These are phyloP conservation scores for Leptopilina clavipes DNA, from an alignment of 1,140 invertebrate genomes.

Conservation along the genomic window DNA sequence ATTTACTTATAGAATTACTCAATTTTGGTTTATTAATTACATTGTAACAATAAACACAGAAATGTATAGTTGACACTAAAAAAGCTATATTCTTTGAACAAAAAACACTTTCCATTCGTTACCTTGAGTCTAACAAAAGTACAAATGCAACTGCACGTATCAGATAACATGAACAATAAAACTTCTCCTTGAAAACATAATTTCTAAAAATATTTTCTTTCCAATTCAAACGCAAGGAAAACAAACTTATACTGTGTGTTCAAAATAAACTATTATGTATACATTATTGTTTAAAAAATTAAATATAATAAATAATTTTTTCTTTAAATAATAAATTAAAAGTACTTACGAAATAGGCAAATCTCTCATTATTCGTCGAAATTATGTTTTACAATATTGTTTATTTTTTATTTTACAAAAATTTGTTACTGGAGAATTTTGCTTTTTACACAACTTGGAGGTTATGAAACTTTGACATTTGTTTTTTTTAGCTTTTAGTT, in stretches of 20 bases:
- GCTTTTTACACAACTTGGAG: background rate
- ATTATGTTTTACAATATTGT: background rate
- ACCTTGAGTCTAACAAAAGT: background rate
- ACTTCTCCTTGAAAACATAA: slow-evolving; percentile 1
- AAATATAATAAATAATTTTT: background rate
- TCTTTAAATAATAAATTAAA: slow-evolving; percentile 6
- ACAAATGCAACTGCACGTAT: slow-evolving; percentile 3
- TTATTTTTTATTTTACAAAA: background rate
- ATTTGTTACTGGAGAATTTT: background rate
- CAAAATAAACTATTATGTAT: background rate
- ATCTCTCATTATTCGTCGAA: slow-evolving; percentile 42
- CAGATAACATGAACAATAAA: background rate
- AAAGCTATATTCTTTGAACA: background rate
- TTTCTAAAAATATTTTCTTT: slow-evolving; percentile 8
- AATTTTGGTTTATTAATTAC: too few relatives aligned
- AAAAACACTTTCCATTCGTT: background rate
- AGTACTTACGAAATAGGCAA: slow-evolving; percentile 47
- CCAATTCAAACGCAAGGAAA: background rate
- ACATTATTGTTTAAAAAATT: background rate
- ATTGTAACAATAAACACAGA: too few relatives aligned
- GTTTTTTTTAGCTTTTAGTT: background rate
- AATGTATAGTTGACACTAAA: background rate
- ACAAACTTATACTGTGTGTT: background rate
- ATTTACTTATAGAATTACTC: too few relatives aligned
- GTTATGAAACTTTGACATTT: slow-evolving; percentile 18